Evolutionary conservation across 2,888 invertebrate genomes (phyloP), one percentile per base, ranked within the genome.

Genomic region (Heliconius ethilla): DNA sequence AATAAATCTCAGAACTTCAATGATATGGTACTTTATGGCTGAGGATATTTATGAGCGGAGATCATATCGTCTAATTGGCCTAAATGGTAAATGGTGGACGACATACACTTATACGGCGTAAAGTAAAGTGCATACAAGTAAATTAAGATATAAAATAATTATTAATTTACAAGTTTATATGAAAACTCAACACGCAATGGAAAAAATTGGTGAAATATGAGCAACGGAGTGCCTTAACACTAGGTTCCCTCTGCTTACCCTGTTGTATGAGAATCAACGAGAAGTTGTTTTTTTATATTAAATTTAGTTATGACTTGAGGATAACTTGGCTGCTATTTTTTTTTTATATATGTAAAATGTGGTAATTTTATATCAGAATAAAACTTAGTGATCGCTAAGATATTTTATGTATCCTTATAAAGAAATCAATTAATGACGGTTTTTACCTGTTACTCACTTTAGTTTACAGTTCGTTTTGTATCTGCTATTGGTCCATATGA

Each of bases 1-100:
- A 72, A 72, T 72, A 59, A 72, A 72, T 72, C 72, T 22, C n/a
- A 55, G 70, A 29, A 33, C 29, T 70, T 33, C 70, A 70, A 70
- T n/a, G 55, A 70, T 55, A n/a, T 55, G 55, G 13, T 55, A 29
- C 33, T 55, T 70, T 70, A 70, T 55, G 29, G n/a, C 22, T 55
- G 55, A 33, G 33, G 29, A 70, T 70, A 70, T 51, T 70, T 70
- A 70, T 55, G 55, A 22, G 70, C 55, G 70, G 59, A 55, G 59
- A 72, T 72, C 72, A 72, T 7, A 25, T 72, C 72, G n/a, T 72
- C 29, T 72, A 72, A 59, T 59, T 72, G 59, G 72, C 55, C 33
- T 59, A 70, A 70, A 51, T 70, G 55, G 55, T 33, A 72, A 70
- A 22, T 55, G n/a, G 33, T n/a, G 55, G 55, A 72, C 72, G 72